A percentile compares a stretch with the other conserved stretches of the same genome.
Conservation (phyloP, 2,113 vertebrate species). For the cat (Felis catus) region F.catus_Fca126_mat1.0 CM031417.1:124799501-124800000, state of each 20-base stretch:
- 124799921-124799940: not conserved
- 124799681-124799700: not conserved
- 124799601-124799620: not conserved
- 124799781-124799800: not conserved
- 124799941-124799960: too few species aligned
- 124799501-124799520: not conserved
- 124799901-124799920: not conserved
- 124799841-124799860: not conserved
- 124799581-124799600: not conserved
- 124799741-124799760: conserved; percentile 33
- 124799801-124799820: not conserved
- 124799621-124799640: not conserved
- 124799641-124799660: not conserved
- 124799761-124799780: not conserved
- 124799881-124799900: not conserved
- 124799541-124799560: not conserved
- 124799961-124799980: too few species aligned
- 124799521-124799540: not conserved
- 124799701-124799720: not conserved
- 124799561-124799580: not conserved
- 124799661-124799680: not conserved
- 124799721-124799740: not conserved
- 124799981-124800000: too few species aligned
- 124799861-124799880: not conserved
- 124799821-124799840: conserved; percentile 14